A percentile compares a stretch with the other conserved stretches of the same genome.
phyloP scores from a whole-genome alignment of 2,797 vertebrate species.

The Lutjanus argentimaculatus region DNA sequence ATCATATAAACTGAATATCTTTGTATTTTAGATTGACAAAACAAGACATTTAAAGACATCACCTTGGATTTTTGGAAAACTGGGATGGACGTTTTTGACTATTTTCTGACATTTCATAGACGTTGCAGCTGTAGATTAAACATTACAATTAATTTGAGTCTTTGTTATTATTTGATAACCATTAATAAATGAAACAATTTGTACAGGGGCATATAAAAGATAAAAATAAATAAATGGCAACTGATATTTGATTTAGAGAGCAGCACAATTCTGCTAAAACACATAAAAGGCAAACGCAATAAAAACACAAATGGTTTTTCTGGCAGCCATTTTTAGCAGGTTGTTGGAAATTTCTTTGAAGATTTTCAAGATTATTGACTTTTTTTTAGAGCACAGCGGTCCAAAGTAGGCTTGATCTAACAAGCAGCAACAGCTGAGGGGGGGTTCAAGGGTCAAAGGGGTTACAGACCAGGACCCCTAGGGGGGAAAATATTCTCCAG shows the following conservation, averaged over 20 bases:
- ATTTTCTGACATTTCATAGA: no score
- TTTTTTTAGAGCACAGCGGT: background rate
- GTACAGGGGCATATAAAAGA: no score
- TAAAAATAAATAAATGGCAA: background rate
- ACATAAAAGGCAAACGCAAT: no score
- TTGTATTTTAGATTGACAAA: no score
- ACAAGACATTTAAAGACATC: no score
- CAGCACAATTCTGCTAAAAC: background rate
- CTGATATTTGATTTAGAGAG: background rate
- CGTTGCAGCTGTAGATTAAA: no score
- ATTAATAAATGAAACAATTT: no score
- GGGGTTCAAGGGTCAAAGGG: constrained; percentile 33
- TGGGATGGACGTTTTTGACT: no score
- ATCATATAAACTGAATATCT: no score
- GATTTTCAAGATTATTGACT: background rate
- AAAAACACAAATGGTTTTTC: background rate
- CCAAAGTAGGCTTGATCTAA: constrained; percentile 36
- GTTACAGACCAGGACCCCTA: constrained; percentile 30
- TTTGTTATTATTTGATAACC: no score
- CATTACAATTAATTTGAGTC: no score
- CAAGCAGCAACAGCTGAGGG: constrained; percentile 63
- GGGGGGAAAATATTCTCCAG: constrained; percentile 39
- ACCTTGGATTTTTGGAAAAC: no score
- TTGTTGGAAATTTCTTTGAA: background rate
- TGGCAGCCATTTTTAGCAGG: background rate